Evolutionary conservation across 2,888 invertebrate genomes (phyloP), one percentile per base, ranked within the genome.

Genomic region (Brachynemurus nebulosus): DNA sequence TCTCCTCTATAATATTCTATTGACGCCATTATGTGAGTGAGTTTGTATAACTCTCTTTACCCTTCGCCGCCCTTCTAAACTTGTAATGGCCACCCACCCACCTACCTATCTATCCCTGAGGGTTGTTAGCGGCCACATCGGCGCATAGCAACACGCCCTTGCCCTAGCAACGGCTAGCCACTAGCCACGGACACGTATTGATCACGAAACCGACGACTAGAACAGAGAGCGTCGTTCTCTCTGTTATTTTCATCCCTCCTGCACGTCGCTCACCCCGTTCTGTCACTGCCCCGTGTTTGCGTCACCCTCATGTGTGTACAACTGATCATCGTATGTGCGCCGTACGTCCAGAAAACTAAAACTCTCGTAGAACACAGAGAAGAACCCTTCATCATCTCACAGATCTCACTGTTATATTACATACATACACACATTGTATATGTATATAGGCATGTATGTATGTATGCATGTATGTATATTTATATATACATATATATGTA

Each of bases 151-250:
- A 66, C 66, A 60, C 64, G 62, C 65, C 64, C 64, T 63, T 64
- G 61, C 65, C 66, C 65, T 66, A 64, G 66, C 66, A 66, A 66
- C 66, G 59, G 64, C 66, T 66, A 65, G 66, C 66, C 66, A 66
- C 66, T 66, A 66, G 66, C 66, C 66, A 62, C 64, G 65, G 66
- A 66, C 65, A 65, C 62, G 65, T 66, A 66, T 66, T 66, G 65
- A 66, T 66, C 64, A 65, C 61, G 52, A 30, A 30, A 30, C 30
- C 30, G 30, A n/a, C n/a, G n/a, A n/a, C n/a, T n/a, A n/a, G n/a
- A n/a, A n/a, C n/a, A n/a, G n/a, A n/a, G n/a, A 30, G 30, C 30
- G 30, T 30, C 30, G 30, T 30, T 30, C 30, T 12, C 30, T 30
- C n/a, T n/a, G 30, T 30, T n/a, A 14, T 30, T 4, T 3, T 9